Percentiles rank a stretch among this genome's conserved stretches.
These are phyloP conservation scores for Electrophaes corylata DNA, from an alignment of 2,888 invertebrate genomes.

Conservation along the genomic window DNA sequence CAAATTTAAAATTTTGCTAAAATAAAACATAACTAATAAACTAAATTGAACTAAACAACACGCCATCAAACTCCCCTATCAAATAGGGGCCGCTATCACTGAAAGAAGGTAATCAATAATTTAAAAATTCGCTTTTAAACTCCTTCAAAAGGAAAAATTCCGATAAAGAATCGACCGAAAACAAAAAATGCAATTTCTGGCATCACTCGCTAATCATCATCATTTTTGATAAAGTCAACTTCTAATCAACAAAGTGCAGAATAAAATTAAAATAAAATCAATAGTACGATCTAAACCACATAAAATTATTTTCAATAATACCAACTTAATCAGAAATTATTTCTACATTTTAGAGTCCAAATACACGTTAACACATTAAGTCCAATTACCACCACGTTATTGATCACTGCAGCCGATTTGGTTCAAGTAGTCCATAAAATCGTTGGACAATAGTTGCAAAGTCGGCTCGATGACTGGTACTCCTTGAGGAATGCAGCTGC, in stretches of 20 bases:
- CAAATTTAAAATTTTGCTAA: conserved; percentile 83
- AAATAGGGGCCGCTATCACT: conserved; percentile 79
- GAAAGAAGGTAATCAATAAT: conserved; percentile 76
- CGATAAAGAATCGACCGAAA: conserved; percentile 59
- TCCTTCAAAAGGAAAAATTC: conserved; percentile 69
- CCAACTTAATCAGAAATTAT: conserved; percentile 83
- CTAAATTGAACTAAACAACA: conserved; percentile 85
- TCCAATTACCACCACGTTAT: conserved; percentile 41
- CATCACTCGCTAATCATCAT: conserved; percentile 71
- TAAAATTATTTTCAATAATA: conserved; percentile 83
- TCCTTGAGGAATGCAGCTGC: conserved; percentile 53
- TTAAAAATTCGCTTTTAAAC: conserved; percentile 61
- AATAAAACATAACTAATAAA: conserved; percentile 85
- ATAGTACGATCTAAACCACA: conserved; percentile 80
- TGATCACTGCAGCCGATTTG: conserved; percentile 68
- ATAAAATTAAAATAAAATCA: conserved; percentile 84
- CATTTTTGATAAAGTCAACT: conserved; percentile 76
- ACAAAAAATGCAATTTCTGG: conserved; percentile 81
- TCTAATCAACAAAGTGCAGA: conserved; percentile 80
- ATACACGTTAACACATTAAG: conserved; percentile 48
- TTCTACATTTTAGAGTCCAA: conserved; percentile 64
- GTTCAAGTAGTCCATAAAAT: conserved; percentile 86
- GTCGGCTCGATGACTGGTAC: conserved; percentile 60
- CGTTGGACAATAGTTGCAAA: conserved; percentile 86
- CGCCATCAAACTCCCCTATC: conserved; percentile 72